phyloP scores from a whole-genome alignment of 2,113 vertebrate species.

The Morone saxatilis region DNA sequence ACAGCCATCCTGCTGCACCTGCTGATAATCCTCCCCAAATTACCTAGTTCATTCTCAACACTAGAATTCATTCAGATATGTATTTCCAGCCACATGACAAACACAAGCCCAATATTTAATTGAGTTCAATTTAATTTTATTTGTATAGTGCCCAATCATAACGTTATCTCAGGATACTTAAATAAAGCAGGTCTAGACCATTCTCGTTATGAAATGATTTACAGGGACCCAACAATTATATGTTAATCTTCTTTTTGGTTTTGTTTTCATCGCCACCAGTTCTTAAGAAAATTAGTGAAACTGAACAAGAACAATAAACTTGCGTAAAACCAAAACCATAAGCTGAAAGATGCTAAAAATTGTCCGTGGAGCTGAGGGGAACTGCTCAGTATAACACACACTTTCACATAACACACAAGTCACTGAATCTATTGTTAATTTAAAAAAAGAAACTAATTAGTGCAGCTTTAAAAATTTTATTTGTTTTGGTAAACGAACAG shows the following conservation, averaged over 20 bases:
- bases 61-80: neutral
- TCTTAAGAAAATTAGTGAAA: too few species aligned
- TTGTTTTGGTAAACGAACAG: too few species aligned
- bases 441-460: neutral
- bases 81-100: neutral
- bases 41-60: neutral
- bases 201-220: too few species aligned
- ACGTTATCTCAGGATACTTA: too few species aligned
- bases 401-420: too few species aligned
- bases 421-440: neutral
- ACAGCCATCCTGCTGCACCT: neutral
- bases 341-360: neutral
- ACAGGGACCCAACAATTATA: too few species aligned
- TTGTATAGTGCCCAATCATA: too few species aligned
- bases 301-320: neutral
- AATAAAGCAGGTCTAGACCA: too few species aligned
- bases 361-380: neutral
- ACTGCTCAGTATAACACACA: too few species aligned
- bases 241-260: too few species aligned
- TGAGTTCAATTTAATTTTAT: neutral
- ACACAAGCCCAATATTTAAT: neutral
- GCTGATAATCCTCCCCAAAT: constrained; percentile 1
- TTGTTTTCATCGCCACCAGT: too few species aligned
- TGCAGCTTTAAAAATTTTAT: neutral
- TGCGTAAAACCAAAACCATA: neutral